Percentiles rank a stretch among this genome's conserved stretches.
phyloP scores from a whole-genome alignment of 2,888 invertebrate genomes.

The Acanthacorydalis orientalis region DNA sequence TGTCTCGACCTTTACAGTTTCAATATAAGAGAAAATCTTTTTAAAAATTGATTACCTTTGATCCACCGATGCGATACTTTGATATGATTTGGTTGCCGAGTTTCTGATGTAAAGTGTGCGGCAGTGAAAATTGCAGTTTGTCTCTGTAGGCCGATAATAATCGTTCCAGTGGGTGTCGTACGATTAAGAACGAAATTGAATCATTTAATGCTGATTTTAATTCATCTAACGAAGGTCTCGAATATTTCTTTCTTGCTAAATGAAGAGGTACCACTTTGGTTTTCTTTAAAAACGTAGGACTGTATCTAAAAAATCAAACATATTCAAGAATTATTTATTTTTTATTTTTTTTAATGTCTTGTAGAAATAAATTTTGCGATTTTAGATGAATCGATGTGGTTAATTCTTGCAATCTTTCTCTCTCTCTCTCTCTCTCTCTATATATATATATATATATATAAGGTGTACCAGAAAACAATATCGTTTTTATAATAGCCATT shows the following conservation, averaged over 20 bases:
- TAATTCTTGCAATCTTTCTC: no score
- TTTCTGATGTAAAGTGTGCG: conserved; percentile 67
- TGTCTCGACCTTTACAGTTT: no score
- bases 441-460: no score
- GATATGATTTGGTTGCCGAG: conserved; percentile 61
- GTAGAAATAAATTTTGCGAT: no score
- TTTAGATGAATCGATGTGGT: no score
- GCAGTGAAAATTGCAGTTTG: conserved; percentile 68
- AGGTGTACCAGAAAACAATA: no score
- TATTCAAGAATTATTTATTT: no score
- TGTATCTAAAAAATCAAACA: conserved; percentile 33
- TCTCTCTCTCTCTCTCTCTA: no score
- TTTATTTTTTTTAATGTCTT: no score
- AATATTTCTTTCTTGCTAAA: conserved; percentile 63
- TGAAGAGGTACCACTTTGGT: conserved; percentile 63
- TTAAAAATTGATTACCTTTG: no score
- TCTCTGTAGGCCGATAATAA: conserved; percentile 70
- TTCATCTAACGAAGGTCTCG: conserved; percentile 53
- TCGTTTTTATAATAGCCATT: no score
- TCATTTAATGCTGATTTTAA: conserved; percentile 55
- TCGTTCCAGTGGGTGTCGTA: conserved; percentile 65
- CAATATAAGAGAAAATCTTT: no score
- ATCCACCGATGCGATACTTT: conserved; percentile 30
- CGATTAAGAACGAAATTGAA: conserved; percentile 66
- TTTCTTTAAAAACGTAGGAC: conserved; percentile 55